Evolutionary conservation across 1,140 invertebrate genomes (phyloP).

Genomic region (Whitmania pigra): DNA sequence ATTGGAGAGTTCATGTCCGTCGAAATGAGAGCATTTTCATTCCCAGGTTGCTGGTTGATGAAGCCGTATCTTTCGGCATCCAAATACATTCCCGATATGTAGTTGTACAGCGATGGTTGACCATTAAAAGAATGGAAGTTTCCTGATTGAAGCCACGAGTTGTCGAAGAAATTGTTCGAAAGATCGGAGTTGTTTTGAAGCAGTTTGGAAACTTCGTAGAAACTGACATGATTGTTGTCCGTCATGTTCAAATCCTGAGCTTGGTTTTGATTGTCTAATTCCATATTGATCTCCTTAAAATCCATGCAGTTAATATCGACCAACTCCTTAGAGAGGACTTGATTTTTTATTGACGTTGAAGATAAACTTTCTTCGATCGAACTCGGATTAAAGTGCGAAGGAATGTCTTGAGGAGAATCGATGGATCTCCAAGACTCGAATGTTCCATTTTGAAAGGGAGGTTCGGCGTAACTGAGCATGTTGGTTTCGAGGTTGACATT

Average conservation of each 20-base stretch:
- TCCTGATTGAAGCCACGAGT: not conserved
- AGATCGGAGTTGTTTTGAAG: conserved; percentile 3
- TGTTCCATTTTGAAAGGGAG: not conserved
- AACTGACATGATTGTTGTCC: conserved; percentile 1
- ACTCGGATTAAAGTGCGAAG: not conserved
- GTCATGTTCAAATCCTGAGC: not conserved
- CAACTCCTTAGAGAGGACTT: not conserved
- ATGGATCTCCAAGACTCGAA: conserved; percentile 6
- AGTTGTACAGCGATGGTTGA: not conserved
- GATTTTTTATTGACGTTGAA: conserved; percentile 8
- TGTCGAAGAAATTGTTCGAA: conserved; percentile 9
- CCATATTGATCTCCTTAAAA: conserved; percentile 10
- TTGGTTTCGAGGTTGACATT: not conserved
- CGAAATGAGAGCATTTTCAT: not conserved
- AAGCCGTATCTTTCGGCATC: not conserved
- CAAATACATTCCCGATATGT: not conserved
- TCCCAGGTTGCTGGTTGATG: too few relatives aligned
- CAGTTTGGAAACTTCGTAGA: conserved; percentile 11
- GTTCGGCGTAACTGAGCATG: not conserved
- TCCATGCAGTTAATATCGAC: conserved; percentile 4
- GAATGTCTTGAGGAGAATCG: not conserved
- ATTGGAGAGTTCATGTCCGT: not conserved
- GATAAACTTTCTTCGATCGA: not conserved
- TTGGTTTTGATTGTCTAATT: not conserved
- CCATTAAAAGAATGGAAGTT: conserved; percentile 1